These are phyloP conservation scores for Pogonocherus hispidulus DNA, from an alignment of 2,888 invertebrate species.

Conservation along the genomic window DNA sequence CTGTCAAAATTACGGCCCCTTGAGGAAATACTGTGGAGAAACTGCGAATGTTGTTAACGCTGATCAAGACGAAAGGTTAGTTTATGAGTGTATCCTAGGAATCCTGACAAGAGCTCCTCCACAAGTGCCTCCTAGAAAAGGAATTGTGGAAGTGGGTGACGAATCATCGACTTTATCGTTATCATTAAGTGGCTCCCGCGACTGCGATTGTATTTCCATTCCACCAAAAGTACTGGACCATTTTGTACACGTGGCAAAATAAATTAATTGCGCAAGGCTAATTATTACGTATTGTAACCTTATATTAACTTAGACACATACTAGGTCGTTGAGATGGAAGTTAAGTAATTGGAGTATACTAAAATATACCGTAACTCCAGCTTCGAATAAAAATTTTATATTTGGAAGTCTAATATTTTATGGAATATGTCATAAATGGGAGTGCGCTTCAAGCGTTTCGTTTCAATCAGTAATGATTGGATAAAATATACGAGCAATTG, in stretches of 20 bases:
- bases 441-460: background rate
- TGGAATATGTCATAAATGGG: background rate
- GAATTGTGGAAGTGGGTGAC: conserved; percentile 28
- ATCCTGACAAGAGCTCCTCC: conserved; percentile 58
- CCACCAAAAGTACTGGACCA: conserved; percentile 42
- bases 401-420: background rate
- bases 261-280: background rate
- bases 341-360: no score
- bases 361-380: background rate
- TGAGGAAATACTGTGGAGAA: conserved; percentile 65
- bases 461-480: background rate
- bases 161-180: conserved; percentile 26
- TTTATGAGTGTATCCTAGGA: conserved; percentile 50
- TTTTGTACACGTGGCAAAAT: conserved; percentile 24
- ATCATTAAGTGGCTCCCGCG: conserved; percentile 23
- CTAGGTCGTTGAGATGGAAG: no score
- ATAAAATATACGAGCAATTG: background rate
- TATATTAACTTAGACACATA: no score
- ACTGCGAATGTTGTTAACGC: conserved; percentile 63
- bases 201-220: conserved; percentile 39
- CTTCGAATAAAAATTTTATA: background rate
- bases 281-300: no score
- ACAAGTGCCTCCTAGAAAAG: conserved; percentile 44
- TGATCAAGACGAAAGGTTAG: conserved; percentile 62
- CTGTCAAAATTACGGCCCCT: conserved; percentile 64